Conservation (phyloP, 2,888 invertebrate species). For the Sinopyrophorus schimmeli region DNA sequence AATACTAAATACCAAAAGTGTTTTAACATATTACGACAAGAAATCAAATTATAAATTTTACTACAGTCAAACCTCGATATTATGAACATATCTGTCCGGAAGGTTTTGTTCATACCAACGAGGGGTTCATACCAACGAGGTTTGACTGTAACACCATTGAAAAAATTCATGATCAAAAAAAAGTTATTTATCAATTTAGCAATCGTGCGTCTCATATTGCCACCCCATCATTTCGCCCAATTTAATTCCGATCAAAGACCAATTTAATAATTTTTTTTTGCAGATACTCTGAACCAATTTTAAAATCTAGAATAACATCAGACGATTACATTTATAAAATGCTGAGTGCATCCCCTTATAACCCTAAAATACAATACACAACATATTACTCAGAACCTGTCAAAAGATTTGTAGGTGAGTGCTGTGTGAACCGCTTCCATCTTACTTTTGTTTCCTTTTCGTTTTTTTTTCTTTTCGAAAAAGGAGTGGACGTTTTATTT, state of each 20-base stretch:
- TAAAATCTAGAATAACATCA: conserved; percentile 59
- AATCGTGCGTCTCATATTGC: too few relatives aligned
- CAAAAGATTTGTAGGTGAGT: conserved; percentile 69
- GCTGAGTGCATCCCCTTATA: conserved; percentile 59
- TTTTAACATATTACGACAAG: too few relatives aligned
- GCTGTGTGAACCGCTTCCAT: conserved; percentile 9
- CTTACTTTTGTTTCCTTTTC: conserved; percentile 3
- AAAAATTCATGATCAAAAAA: too few relatives aligned
- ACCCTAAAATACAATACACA: conserved; percentile 47
- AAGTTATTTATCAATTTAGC: too few relatives aligned
- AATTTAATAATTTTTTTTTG: neutral
- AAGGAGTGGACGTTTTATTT: conserved; percentile 8
- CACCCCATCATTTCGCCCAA: neutral
- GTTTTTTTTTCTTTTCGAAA: conserved; percentile 11
- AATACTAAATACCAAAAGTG: too few relatives aligned
- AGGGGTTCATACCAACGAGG: too few relatives aligned
- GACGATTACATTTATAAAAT: conserved; percentile 75
- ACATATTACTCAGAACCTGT: conserved; percentile 70
- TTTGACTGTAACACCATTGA: too few relatives aligned
- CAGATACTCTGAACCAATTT: conserved; percentile 24
- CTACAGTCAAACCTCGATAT: too few relatives aligned
- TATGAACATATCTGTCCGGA: too few relatives aligned
- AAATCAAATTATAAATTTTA: too few relatives aligned
- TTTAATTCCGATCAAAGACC: neutral
- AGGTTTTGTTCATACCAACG: too few relatives aligned